Base-by-base conservation (phyloP, 2,888 invertebrate species). In the Cartodere bifasciata region DNA sequence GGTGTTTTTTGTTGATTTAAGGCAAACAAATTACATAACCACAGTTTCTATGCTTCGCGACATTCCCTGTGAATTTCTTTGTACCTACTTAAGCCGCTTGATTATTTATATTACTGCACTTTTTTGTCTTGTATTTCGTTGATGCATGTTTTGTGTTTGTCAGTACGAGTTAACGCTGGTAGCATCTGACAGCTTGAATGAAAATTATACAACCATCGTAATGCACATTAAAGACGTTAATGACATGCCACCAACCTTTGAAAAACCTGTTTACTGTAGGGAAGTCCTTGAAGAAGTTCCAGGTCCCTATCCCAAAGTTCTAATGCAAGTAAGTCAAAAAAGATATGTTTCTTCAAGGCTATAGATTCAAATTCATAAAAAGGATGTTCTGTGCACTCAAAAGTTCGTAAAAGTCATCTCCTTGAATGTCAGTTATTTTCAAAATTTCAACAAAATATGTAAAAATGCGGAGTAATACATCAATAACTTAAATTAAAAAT, bases 121-220 rank as follows among this genome's bases (percentile, higher is more conserved):
- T 40, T 36, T 35, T 5, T 28, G 30, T 48, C 48, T 43, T 46
- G 42, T 50, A 44, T 49, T 40, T 41, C 45, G 46, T 49, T 60
- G 53, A 46, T 48, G 67, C 67, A 66, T 66, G 65, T 59, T 55
- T 70, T n/a, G n/a, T n/a, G n/a, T n/a, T n/a, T n/a, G n/a, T n/a
- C n/a, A 85, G 81, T 86, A 85, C 67, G 82, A 83, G 65, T 70
- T 86, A 67, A 81, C 82, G 59, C 72, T 85, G 70, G 85, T 87
- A 57, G 85, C 85, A 38, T 86, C 88, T 42, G 84, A 86, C 65
- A 85, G 86, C 57, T 73, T 84, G 61, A 85, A 85, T 69, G 88
- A 90, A 65, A 85, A 83, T 67, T 75, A 74, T 49, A 87, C 87
- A 46, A 75, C 72, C 37, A 81, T 90, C 45, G 72, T 83, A 50